Evolutionary conservation across 2,888 invertebrate genomes (phyloP).

Genomic region (Xanthorhoe designata): DNA sequence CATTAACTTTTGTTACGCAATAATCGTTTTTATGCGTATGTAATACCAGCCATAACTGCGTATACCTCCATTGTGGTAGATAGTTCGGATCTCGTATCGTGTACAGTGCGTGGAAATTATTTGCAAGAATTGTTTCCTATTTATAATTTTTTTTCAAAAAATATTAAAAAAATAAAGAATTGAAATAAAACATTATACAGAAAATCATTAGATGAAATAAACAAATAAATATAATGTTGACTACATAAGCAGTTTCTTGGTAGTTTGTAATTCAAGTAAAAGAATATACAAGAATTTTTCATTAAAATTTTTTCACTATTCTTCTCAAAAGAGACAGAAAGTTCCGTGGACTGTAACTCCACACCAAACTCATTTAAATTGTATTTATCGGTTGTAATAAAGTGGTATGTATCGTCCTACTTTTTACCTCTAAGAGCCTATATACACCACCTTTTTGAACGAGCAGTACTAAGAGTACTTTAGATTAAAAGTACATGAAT

Average conservation of each 20-base stretch:
- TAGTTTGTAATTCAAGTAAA: too few species aligned
- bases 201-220: too few species aligned
- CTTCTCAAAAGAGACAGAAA: not conserved
- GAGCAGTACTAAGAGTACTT: too few species aligned
- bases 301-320: not conserved
- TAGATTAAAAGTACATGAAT: too few species aligned
- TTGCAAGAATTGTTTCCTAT: not conserved
- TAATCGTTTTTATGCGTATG: conserved; percentile 32
- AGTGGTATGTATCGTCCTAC: conserved; percentile 22
- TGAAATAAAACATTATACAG: too few species aligned
- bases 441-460: too few species aligned
- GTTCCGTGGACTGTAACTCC: conserved; percentile 16
- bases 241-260: too few species aligned
- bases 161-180: not conserved
- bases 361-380: conserved; percentile 34
- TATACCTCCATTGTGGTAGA: conserved; percentile 32
- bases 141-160: too few species aligned
- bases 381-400: conserved; percentile 36
- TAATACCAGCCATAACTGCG: conserved; percentile 34
- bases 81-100: conserved; percentile 26
- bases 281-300: too few species aligned
- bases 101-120: conserved; percentile 9
- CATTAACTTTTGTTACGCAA: conserved; percentile 28
- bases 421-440: not conserved
- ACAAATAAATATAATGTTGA: too few species aligned